Percentiles rank a stretch among this genome's conserved stretches.
These are phyloP conservation scores for Cyrtodaria siliqua DNA, from an alignment of 2,888 invertebrate species.

Conservation along the genomic window DNA sequence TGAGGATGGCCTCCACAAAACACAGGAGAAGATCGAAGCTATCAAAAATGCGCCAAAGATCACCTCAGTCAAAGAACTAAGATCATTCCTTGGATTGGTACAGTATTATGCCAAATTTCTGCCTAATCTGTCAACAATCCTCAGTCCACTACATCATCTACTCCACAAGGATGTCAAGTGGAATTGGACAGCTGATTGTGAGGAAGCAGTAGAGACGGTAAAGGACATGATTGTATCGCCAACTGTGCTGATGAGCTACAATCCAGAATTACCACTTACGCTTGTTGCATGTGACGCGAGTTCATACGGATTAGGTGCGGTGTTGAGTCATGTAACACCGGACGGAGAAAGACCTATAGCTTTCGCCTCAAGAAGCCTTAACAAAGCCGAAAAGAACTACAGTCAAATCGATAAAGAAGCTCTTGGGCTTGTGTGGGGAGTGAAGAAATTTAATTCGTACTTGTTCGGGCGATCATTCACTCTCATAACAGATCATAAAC, in stretches of 20 bases:
- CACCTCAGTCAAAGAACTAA: constrained; percentile 20
- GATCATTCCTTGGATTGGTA: constrained; percentile 23
- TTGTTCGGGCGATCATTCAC: constrained; percentile 85
- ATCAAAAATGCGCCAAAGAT: constrained; percentile 15
- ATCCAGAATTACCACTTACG: constrained; percentile 75
- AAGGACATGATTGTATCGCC: constrained; percentile 66
- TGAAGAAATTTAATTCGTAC: constrained; percentile 85
- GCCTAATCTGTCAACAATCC: constrained; percentile 30
- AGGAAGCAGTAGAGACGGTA: constrained; percentile 37
- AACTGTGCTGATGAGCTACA: constrained; percentile 77
- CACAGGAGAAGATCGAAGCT: constrained; percentile 23
- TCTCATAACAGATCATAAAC: constrained; percentile 62
- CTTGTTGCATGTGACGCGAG: constrained; percentile 85
- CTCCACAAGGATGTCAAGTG: constrained; percentile 28
- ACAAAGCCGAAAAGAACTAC: constrained; percentile 61
- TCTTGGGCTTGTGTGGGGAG: constrained; percentile 81
- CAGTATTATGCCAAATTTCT: constrained; percentile 40
- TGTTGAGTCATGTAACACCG: constrained; percentile 60
- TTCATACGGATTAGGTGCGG: constrained; percentile 80
- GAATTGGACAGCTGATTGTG: constrained; percentile 35
- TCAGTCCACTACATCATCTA: constrained; percentile 36
- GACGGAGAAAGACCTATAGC: constrained; percentile 60
- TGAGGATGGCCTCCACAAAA: constrained; percentile 18
- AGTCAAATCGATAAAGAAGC: constrained; percentile 64
- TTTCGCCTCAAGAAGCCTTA: constrained; percentile 65